Percentiles rank a stretch among this genome's conserved stretches.
Conservation (phyloP, 2,888 invertebrate species). For the Standfussiana lucernea region DNA sequence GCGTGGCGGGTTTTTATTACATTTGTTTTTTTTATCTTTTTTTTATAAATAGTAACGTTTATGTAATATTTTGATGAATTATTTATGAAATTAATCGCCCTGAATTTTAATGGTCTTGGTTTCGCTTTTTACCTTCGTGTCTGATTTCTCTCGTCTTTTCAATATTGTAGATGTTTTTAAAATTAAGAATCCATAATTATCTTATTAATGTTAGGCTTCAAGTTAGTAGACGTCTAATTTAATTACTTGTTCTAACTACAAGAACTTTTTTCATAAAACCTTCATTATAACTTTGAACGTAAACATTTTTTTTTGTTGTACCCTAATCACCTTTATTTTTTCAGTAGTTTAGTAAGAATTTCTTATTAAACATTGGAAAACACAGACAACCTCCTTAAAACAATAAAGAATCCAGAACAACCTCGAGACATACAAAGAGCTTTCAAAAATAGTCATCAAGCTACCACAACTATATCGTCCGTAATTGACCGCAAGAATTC, state of each 20-base stretch:
- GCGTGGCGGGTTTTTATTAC: slow-evolving; percentile 4
- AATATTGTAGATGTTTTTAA: neutral
- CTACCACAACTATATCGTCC: slow-evolving; percentile 65
- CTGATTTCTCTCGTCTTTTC: neutral
- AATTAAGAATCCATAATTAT: neutral
- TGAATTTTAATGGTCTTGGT: slow-evolving; percentile 1
- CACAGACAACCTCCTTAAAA: slow-evolving; percentile 1
- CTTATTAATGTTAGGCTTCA: neutral
- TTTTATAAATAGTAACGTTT: slow-evolving; percentile 14
- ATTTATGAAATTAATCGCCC: slow-evolving; percentile 18
- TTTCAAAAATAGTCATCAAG: slow-evolving; percentile 65
- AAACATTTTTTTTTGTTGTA: neutral
- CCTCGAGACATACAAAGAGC: slow-evolving; percentile 58
- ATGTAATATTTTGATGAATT: slow-evolving; percentile 20
- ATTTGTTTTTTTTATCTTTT: too few species aligned
- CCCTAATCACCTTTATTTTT: neutral
- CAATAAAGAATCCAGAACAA: slow-evolving; percentile 41
- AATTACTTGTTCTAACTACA: neutral
- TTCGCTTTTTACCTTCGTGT: neutral
- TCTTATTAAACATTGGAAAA: neutral
- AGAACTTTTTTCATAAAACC: neutral
- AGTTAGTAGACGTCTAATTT: neutral
- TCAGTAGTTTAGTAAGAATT: neutral
- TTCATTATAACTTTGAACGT: neutral
- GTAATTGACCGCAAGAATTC: slow-evolving; percentile 76